Base-by-base conservation (phyloP, 2,797 vertebrate species). In the Petrocephalus schoutedeni region DNA sequence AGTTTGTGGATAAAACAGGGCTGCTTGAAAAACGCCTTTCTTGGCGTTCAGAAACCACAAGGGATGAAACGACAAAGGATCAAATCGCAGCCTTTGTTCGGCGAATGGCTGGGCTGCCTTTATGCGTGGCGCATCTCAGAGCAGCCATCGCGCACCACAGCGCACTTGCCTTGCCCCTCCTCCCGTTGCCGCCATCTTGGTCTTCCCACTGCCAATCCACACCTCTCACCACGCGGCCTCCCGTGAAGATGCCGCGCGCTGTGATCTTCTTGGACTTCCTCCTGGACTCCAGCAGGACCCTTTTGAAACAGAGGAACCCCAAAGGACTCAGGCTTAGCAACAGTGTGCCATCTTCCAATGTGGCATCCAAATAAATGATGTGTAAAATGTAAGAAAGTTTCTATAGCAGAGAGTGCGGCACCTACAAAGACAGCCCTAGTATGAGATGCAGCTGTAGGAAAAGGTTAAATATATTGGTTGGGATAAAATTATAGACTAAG, bases 171-270 rank as follows among this genome's bases (percentile, higher is more conserved):
- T 99, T 99, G 93, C 98, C 98, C 94, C 98, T 97, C 85, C 98
- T 97, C 14, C 98, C 98, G 16, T 98, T 99, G 91, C 98, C 98
- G 89, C 98, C 98, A 88, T 99, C 98, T 94, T 99, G 98, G 93
- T 99, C 98, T 94, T 99, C 98, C 98, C 98, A 99, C 87, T 99
- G 98, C 98, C 98, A 99, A 94, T 99, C 98, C 89, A 99, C 98
- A 89, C 98, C 98, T 91, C 98, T 96, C 51, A 99, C 98, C 88
- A 99, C 98, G 28, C 98, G 96, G 87, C 98, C 98, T 86, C 98
- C 98, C 82, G 98, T 97, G 93, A 99, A 99, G 93, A 99, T 99
- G 89, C 98, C 98, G 93, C 98, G 95, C 90, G 98, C 98, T 87
- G 98, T 99, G 93, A 99, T 99, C 95, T 99, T 99, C 96, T 99